Evolutionary conservation across 37 sponge, comb jelly and placozoan species (phyloP).

Genomic region (Ianthella basta): DNA sequence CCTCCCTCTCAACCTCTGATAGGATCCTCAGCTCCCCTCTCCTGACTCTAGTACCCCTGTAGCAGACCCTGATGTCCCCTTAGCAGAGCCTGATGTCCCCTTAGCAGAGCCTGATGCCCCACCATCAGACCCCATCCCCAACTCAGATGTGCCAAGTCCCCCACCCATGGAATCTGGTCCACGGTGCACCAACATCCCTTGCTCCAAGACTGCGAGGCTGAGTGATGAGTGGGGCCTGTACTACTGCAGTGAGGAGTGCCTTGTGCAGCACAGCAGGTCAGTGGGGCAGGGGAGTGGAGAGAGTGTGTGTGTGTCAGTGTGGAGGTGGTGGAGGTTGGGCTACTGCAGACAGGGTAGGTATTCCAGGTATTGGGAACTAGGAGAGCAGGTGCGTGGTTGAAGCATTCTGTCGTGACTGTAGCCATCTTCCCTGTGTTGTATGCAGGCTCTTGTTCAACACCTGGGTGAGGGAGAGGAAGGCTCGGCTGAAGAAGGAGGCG

Average conservation of each 20-base stretch:
- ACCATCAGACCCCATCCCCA: too few relatives aligned
- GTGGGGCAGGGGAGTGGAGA: not conserved
- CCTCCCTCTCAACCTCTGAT: too few relatives aligned
- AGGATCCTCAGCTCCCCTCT: too few relatives aligned
- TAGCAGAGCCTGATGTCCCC: too few relatives aligned
- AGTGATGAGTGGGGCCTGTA: slow-evolving; percentile 62
- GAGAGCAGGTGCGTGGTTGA: not conserved
- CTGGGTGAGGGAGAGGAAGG: slow-evolving; percentile 13
- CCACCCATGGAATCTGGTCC: too few relatives aligned
- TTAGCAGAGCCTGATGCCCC: too few relatives aligned
- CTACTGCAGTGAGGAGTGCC: slow-evolving; percentile 82
- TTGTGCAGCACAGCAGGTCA: slow-evolving; percentile 73
- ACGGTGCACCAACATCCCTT: slow-evolving; percentile 35
- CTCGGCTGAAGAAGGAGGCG: not conserved
- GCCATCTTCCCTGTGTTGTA: not conserved
- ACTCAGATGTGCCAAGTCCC: too few relatives aligned
- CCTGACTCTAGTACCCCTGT: too few relatives aligned
- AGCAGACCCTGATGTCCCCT: too few relatives aligned
- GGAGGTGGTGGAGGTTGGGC: not conserved
- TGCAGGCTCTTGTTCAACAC: slow-evolving; percentile 3
- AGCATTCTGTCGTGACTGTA: not conserved
- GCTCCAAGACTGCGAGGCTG: slow-evolving; percentile 60
- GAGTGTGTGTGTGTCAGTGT: not conserved
- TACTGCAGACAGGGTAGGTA: not conserved
- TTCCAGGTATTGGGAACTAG: too few relatives aligned